Conservation (phyloP, 2,113 vertebrate genomes). For the Bos javanicus region DNA sequence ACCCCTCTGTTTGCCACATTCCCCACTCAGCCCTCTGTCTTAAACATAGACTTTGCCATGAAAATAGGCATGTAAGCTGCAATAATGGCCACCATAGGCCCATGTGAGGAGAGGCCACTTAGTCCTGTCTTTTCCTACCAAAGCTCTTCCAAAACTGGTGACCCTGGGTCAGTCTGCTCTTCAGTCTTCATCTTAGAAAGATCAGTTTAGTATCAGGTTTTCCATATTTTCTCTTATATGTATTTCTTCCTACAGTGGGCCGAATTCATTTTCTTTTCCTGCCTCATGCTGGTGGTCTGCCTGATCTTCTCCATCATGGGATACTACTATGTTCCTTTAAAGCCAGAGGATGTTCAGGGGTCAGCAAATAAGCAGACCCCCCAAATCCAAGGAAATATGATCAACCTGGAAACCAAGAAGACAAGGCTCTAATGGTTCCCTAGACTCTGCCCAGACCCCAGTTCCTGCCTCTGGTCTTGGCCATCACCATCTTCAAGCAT, state of each 20-base stretch:
- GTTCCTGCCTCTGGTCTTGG: background rate
- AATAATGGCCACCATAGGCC: background rate
- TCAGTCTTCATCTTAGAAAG: background rate
- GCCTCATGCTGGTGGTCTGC: constrained; percentile 89
- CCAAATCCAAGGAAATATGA: constrained; percentile 65
- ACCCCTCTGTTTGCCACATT: background rate
- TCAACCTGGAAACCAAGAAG: constrained; percentile 77
- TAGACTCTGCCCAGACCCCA: background rate
- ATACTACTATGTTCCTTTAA: constrained; percentile 90
- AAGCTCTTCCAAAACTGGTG: background rate
- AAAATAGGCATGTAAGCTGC: background rate
- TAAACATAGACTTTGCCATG: background rate
- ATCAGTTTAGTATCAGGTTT: background rate
- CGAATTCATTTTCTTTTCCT: constrained; percentile 94
- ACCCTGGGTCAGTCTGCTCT: background rate
- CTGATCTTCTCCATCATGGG: constrained; percentile 96
- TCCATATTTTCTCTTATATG: constrained; percentile 32
- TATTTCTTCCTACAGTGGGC: constrained; percentile 88
- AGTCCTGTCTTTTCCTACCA: background rate
- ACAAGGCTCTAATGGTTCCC: constrained; percentile 83
- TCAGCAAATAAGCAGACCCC: constrained; percentile 73
- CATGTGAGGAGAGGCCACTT: background rate
- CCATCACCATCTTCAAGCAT: background rate
- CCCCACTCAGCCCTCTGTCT: background rate
- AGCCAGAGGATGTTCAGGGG: constrained; percentile 81